phyloP scores from a whole-genome alignment of 1,140 invertebrate species.

The Nautilus pompilius region DNA sequence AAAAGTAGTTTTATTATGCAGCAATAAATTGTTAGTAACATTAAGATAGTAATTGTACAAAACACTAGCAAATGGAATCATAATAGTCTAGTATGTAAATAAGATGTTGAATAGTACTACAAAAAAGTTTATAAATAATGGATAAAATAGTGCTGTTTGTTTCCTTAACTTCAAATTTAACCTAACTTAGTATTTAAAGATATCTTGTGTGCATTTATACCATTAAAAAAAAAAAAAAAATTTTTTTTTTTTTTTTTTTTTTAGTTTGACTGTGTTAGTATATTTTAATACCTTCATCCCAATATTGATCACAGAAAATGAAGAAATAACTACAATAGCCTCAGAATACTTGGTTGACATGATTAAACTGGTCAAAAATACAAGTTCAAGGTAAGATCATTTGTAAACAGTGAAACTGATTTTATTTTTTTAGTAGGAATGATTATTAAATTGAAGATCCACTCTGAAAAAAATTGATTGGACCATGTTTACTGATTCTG shows the following conservation, averaged over 20 bases:
- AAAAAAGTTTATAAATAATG: too few species aligned
- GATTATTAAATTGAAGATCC: not conserved
- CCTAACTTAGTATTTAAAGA: too few species aligned
- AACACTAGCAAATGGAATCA: too few species aligned
- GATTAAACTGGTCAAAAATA: slow-evolving; percentile 68
- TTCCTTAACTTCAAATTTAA: too few species aligned
- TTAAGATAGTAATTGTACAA: too few species aligned
- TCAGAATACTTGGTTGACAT: slow-evolving; percentile 76
- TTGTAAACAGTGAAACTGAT: not conserved
- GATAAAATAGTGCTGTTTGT: too few species aligned
- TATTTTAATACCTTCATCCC: slow-evolving; percentile 70
- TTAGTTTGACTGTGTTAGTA: slow-evolving; percentile 67
- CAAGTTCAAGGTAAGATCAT: slow-evolving; percentile 62
- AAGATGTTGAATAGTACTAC: too few species aligned
- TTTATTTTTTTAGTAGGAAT: not conserved
- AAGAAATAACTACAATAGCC: slow-evolving; percentile 75
- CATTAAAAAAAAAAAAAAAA: not conserved
- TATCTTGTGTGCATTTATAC: slow-evolving; percentile 2
- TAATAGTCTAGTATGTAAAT: too few species aligned
- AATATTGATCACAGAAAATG: slow-evolving; percentile 63
- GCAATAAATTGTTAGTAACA: too few species aligned
- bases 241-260: slow-evolving; percentile 11
- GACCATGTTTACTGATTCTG: too few species aligned
- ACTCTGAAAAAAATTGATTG: too few species aligned
- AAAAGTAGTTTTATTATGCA: too few species aligned